Evolutionary conservation across 2,113 vertebrate genomes (phyloP).

Genomic region (Tringa solitaria): DNA sequence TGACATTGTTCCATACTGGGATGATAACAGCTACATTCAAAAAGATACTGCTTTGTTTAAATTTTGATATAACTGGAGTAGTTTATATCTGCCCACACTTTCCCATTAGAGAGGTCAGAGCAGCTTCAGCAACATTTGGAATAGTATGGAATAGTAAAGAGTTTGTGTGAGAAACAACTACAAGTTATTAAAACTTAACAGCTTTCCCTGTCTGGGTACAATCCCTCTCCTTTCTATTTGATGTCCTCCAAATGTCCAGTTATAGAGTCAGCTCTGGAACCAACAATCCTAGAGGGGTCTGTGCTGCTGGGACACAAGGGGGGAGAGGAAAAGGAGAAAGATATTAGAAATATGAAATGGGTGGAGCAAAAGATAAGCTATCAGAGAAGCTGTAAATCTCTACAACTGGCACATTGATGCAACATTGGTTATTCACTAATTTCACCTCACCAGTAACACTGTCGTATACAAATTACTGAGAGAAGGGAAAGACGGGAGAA

Average conservation of each 20-base stretch:
- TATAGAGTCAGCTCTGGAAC: background rate
- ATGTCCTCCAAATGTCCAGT: background rate
- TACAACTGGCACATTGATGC: background rate
- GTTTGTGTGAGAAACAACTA: background rate
- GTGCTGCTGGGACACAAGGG: background rate
- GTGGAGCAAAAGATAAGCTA: background rate
- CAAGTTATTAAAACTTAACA: background rate
- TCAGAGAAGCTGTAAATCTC: background rate
- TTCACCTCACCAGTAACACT: background rate
- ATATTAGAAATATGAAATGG: background rate
- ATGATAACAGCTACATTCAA: background rate
- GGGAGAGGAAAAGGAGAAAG: background rate
- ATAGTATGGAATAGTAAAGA: background rate
- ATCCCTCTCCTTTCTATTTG: background rate
- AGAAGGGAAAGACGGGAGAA: background rate
- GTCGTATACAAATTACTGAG: background rate
- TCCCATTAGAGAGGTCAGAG: background rate
- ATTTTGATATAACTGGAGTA: background rate
- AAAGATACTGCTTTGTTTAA: background rate
- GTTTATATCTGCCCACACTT: background rate
- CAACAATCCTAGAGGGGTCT: background rate
- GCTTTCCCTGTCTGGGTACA: background rate
- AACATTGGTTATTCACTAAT: background rate
- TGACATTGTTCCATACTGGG: background rate
- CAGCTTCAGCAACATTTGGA: background rate